Evolutionary conservation across 2,888 invertebrate genomes (phyloP), one percentile per base, ranked within the genome.

Genomic region (Mythimna pallens): DNA sequence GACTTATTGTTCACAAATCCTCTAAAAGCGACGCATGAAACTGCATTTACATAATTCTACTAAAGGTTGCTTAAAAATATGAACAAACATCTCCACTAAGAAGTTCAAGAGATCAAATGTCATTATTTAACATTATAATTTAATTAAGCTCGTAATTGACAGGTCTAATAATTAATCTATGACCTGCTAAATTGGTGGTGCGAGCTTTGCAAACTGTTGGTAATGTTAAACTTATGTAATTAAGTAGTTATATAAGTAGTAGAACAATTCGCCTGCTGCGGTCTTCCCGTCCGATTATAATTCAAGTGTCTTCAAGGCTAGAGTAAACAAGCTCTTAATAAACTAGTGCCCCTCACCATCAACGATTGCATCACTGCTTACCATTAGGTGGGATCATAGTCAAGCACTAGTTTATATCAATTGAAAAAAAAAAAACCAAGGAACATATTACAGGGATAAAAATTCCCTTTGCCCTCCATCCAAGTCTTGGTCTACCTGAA

Each of bases 101-200:
- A 80, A 87, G 80, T 72, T 80, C 78, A 77, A 77, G 17, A 80
- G 76, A 69, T 82, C 80, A 88, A 86, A 87, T 85, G 84, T 86
- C 84, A 85, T 76, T 77, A 83, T 81, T 81, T 78, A 85, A 87
- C 82, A 86, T 86, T 83, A 84, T 90, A 86, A 91, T 90, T 89
- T 87, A 89, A 90, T 90, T 89, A 89, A 89, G 80, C 80, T 66
- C 82, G 83, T 91, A 89, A 92, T 92, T 92, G 92, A 92, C 92
- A 92, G 90, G 81, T 90, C 78, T 78, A 85, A 88, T 91, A 90
- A 92, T 91, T 89, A 86, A 84, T 75, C 80, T 82, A 77, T 83
- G 86, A 88, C 80, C 84, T 73, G 83, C 65, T 74, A 71, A 85
- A 86, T 84, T 72, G 73, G 72, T 67, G 73, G 25, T 30, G 62